phyloP scores from a whole-genome alignment of 2,888 invertebrate species.

The Apotomis capreana region DNA sequence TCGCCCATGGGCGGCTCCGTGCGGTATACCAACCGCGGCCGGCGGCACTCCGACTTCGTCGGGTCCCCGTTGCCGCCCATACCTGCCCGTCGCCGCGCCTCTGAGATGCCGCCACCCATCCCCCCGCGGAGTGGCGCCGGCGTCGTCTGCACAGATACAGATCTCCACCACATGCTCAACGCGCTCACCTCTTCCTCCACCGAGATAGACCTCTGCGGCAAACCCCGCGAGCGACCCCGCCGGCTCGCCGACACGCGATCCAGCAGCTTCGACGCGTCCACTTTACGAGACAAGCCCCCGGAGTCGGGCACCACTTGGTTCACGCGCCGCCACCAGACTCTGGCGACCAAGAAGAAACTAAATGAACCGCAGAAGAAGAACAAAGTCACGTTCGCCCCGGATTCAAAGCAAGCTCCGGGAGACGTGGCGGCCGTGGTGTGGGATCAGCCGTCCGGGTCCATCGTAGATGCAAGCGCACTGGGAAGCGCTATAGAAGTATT shows the following conservation, averaged over 20 bases:
- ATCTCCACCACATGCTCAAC: conserved; percentile 90
- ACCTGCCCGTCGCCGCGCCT: conserved; percentile 86
- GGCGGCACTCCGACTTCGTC: conserved; percentile 90
- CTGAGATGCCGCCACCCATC: conserved; percentile 87
- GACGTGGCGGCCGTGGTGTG: conserved; percentile 86
- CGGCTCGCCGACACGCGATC: conserved; percentile 88
- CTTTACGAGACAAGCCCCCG: conserved; percentile 81
- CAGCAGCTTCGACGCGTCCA: conserved; percentile 92
- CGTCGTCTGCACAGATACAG: conserved; percentile 91
- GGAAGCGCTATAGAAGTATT: conserved; percentile 94
- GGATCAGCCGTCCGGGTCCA: conserved; percentile 90
- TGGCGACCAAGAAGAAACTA: conserved; percentile 85
- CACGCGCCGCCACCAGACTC: conserved; percentile 89
- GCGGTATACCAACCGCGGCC: conserved; percentile 84
- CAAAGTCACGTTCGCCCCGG: conserved; percentile 85
- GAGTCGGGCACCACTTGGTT: conserved; percentile 88
- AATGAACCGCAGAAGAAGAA: conserved; percentile 71
- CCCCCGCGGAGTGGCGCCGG: conserved; percentile 80
- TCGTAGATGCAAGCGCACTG: conserved; percentile 90
- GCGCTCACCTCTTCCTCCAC: conserved; percentile 91
- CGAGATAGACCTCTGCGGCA: conserved; percentile 89
- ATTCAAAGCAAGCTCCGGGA: conserved; percentile 82
- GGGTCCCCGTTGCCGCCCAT: conserved; percentile 84
- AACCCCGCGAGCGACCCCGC: conserved; percentile 79
- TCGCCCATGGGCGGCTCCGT: conserved; percentile 79